Conservation (phyloP, 2,888 invertebrate species). For the Augiades crinisus region DNA sequence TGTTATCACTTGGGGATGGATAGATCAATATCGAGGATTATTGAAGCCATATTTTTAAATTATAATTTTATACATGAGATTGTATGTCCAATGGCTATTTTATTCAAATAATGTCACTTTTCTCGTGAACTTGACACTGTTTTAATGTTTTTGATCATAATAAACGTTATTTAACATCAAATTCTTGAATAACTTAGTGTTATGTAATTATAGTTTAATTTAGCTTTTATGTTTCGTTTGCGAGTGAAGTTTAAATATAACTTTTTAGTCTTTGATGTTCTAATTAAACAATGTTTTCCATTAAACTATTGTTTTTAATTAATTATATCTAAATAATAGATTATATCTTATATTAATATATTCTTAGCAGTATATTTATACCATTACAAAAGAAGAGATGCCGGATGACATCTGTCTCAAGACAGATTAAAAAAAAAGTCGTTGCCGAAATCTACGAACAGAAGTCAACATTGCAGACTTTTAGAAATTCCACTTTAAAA, state of each 20-base stretch:
- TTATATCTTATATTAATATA: too few species aligned
- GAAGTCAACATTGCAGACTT: too few species aligned
- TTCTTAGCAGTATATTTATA: too few species aligned
- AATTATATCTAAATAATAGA: too few species aligned
- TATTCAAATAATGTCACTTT: slow-evolving; percentile 32
- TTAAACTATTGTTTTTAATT: too few species aligned
- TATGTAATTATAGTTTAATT: slow-evolving; percentile 8
- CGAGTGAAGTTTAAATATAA: background rate
- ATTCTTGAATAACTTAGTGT: slow-evolving; percentile 2
- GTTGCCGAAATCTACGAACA: too few species aligned
- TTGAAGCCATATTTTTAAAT: slow-evolving; percentile 34
- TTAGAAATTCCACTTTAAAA: too few species aligned
- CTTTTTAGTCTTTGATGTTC: background rate
- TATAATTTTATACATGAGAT: slow-evolving; percentile 38
- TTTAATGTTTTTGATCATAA: slow-evolving; percentile 12
- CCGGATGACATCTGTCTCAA: too few species aligned
- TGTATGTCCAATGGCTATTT: slow-evolving; percentile 32
- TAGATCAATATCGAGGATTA: too few species aligned
- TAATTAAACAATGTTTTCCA: background rate
- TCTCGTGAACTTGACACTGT: slow-evolving; percentile 12
- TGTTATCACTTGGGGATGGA: too few species aligned
- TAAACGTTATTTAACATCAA: background rate
- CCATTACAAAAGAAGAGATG: too few species aligned
- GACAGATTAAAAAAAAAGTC: too few species aligned
- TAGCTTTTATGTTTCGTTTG: background rate